Conservation (phyloP, 1,140 invertebrate genomes). For the Bicyclus anynana region DNA sequence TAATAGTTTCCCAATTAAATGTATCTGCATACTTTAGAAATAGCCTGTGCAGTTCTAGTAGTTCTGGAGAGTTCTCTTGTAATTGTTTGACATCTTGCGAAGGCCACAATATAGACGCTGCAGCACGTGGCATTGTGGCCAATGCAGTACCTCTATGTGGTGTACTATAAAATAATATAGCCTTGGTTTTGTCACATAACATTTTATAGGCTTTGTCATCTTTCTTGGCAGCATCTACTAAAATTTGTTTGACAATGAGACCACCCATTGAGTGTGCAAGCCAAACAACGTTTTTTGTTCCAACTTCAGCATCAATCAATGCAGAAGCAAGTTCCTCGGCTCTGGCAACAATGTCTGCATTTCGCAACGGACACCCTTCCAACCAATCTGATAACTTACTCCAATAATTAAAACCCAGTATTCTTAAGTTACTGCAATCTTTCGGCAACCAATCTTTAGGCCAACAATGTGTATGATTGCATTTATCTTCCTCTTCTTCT, state of each 20-base stretch:
- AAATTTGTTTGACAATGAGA: slow-evolving; percentile 84
- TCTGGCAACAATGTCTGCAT: slow-evolving; percentile 78
- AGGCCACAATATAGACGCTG: slow-evolving; percentile 84
- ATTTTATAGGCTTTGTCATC: slow-evolving; percentile 53
- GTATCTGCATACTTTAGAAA: slow-evolving; percentile 80
- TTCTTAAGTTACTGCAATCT: slow-evolving; percentile 71
- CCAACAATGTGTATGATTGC: slow-evolving; percentile 82
- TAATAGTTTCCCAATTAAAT: slow-evolving; percentile 81
- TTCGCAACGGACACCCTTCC: slow-evolving; percentile 62
- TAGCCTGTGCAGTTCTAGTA: slow-evolving; percentile 81
- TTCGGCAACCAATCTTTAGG: slow-evolving; percentile 88
- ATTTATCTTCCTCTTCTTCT: slow-evolving; percentile 55
- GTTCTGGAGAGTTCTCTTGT: slow-evolving; percentile 82
- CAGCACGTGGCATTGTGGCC: slow-evolving; percentile 80
- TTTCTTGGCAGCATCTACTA: slow-evolving; percentile 48
- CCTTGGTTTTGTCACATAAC: slow-evolving; percentile 82
- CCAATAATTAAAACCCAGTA: slow-evolving; percentile 72
- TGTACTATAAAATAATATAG: slow-evolving; percentile 88
- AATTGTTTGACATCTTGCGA: slow-evolving; percentile 90
- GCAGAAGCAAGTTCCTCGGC: slow-evolving; percentile 81
- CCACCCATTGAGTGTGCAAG: slow-evolving; percentile 93
- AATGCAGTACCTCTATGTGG: slow-evolving; percentile 82
- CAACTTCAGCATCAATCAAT: slow-evolving; percentile 83
- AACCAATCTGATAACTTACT: slow-evolving; percentile 71
- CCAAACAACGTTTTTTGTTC: slow-evolving; percentile 83